Conservation (phyloP, 2,888 invertebrate genomes). For the Caenorhabditis sp. region DNA sequence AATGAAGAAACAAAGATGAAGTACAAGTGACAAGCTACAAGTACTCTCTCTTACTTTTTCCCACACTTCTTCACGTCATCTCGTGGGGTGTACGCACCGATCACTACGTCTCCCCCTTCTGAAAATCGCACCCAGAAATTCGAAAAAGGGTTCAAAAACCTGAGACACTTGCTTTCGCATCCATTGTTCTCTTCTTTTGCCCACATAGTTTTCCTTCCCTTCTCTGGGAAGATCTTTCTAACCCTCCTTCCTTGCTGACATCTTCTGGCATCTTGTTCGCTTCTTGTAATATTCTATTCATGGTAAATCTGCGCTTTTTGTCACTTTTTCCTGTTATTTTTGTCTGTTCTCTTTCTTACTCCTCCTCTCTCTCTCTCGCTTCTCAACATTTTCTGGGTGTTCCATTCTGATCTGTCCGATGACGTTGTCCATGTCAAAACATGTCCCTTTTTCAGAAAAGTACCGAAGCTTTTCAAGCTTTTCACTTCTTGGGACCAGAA, state of each 20-base stretch:
- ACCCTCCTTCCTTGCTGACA: background rate
- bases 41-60: slow-evolving; percentile 28
- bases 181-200: slow-evolving; percentile 47
- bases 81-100: slow-evolving; percentile 36
- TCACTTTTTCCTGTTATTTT: slow-evolving; percentile 59
- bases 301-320: slow-evolving; percentile 58
- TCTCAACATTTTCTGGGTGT: slow-evolving; percentile 9
- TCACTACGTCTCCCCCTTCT: slow-evolving; percentile 28
- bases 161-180: background rate
- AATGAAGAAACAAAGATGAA: slow-evolving; percentile 9
- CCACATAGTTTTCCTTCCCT: background rate
- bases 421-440: slow-evolving; percentile 2
- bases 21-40: slow-evolving; percentile 18
- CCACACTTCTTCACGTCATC: slow-evolving; percentile 53
- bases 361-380: background rate
- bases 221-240: slow-evolving; percentile 5
- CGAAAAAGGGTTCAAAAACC: slow-evolving; percentile 50
- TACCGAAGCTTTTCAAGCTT: slow-evolving; percentile 22
- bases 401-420: slow-evolving; percentile 6
- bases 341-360: background rate
- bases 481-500: background rate
- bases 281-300: slow-evolving; percentile 49
- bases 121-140: slow-evolving; percentile 34
- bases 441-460: slow-evolving; percentile 37
- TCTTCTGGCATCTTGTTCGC: slow-evolving; percentile 3